These are phyloP conservation scores for Bombus picipes DNA, from an alignment of 1,140 invertebrate genomes.

Conservation along the genomic window DNA sequence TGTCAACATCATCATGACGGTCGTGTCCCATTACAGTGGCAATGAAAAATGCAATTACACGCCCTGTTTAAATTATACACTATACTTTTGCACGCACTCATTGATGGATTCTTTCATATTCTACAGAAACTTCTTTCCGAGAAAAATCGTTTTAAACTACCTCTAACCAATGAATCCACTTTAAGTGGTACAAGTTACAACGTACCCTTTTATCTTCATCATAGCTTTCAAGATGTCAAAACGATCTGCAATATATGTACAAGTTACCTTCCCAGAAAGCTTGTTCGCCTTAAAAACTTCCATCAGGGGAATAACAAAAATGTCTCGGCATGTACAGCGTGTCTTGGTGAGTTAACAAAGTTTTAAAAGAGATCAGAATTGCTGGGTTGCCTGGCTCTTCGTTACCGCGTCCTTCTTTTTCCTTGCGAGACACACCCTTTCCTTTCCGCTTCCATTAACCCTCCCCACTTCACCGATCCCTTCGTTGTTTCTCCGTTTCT, in stretches of 20 bases:
- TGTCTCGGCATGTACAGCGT: background rate
- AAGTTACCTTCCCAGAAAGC: background rate
- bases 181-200: background rate
- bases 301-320: background rate
- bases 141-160: background rate
- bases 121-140: background rate
- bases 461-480: background rate
- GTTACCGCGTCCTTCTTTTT: background rate
- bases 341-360: conserved; percentile 2
- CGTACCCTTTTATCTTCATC: background rate
- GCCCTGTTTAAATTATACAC: too few relatives aligned
- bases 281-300: background rate
- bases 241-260: background rate
- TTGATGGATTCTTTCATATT: too few relatives aligned
- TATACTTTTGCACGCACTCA: too few relatives aligned
- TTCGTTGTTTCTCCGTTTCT: conserved; percentile 5
- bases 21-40: too few relatives aligned
- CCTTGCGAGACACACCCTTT: background rate
- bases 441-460: background rate
- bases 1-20: too few relatives aligned
- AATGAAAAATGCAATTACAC: too few relatives aligned
- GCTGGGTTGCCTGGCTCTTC: background rate
- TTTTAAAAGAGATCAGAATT: conserved; percentile 20
- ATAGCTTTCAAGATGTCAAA: background rate
- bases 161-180: background rate